Base-by-base conservation (phyloP, 2,797 vertebrate species). In the Esox masquinongy region DNA sequence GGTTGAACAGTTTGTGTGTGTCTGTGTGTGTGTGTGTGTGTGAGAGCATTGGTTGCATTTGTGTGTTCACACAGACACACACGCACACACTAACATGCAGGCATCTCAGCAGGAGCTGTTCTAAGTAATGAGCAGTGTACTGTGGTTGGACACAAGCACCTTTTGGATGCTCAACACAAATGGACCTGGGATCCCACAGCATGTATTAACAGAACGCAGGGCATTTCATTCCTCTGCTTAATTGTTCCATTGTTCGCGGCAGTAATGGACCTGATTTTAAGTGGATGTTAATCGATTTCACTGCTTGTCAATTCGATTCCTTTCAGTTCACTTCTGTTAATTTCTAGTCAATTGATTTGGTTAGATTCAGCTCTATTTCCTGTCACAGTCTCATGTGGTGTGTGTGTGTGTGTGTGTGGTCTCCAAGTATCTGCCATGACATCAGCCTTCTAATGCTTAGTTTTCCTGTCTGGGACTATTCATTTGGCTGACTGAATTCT, bases 81-180 rank as follows among this genome's bases (percentile, higher is more conserved):
- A 39, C 43, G 24, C 22, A 59, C 56, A 59, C 3, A 11, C 53
- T 5, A 7, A 4, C 11, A 3, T 1, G 2, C 56, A 59, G n/a
- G 11, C 17, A 61, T 22, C 24, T 22, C 56, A 24, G 71, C 31
- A 61, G 22, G 22, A 61, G 56, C 56, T 12, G 9, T 68, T 61
- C 73, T 80, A 81, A 83, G 87, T 78, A 85, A 84, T 79, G 69
- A 83, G 56, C 67, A 76, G 74, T 53, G n/a, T 76, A 88, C 50
- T 77, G 72, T 68, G 53, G 74, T 1, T n/a, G 72, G 79, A 80
- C 69, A 84, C 77, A 16, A 26, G 61, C 15, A 16, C 56, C 22
- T 26, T 61, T 61, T 24, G 5, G 12, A 61, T 9, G 56, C 53
- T 56, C 53, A n/a, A 22, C 53, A 61, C 56, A 61, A 66, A 66